Evolutionary conservation across 2,797 vertebrate species (phyloP), one percentile per base, ranked within the genome.

Genomic region (Threskiornis aethiopicus): DNA sequence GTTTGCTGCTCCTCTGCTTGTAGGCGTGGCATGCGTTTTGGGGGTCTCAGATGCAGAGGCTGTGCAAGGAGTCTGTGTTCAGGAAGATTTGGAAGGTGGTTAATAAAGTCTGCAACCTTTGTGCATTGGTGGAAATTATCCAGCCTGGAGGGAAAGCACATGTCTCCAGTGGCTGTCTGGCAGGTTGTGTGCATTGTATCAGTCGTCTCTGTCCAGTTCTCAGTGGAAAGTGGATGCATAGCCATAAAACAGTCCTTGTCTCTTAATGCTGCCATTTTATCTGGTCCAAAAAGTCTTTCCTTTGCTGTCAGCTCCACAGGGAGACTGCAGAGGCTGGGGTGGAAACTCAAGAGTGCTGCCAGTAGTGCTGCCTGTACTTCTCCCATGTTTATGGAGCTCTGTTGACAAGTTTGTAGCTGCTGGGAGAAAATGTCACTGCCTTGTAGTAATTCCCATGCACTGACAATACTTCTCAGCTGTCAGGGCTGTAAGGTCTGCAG

Each of bases 191-290:
- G 58, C 73, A 35, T 93, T 91, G 79, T 91, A 35, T 86, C 0
- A 22, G 73, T 29, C 2, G 28, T 95, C 73, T 79, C 69, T 4
- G 16, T 93, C 87, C 87, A 82, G 89, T 76, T 93, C 85, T 58
- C 8, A 16, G 80, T 93, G 87, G 94, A 95, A 96, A 94, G 93
- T 89, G 70, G 70, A 86, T 86, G 90, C 54, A 10, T 9, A 86
- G 93, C 93, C 90, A 93, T 91, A 59, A 96, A 96, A 90, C 80
- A 94, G 42, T 33, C 85, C 87, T 84, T 92, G 76, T 93, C 85
- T 95, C 73, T 44, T 58, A 57, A 81, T 44, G 31, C 62, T 95
- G 91, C 89, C 92, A 47, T 95, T 91, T 96, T 84, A 95, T 92
- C 90, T 86, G 91, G 91, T 83, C 78, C 69, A 3, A 31, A 80